Evolutionary conservation across 2,888 invertebrate species (phyloP), one percentile per base, ranked within the genome.

Genomic region (Nematopogon swammerdamellus): DNA sequence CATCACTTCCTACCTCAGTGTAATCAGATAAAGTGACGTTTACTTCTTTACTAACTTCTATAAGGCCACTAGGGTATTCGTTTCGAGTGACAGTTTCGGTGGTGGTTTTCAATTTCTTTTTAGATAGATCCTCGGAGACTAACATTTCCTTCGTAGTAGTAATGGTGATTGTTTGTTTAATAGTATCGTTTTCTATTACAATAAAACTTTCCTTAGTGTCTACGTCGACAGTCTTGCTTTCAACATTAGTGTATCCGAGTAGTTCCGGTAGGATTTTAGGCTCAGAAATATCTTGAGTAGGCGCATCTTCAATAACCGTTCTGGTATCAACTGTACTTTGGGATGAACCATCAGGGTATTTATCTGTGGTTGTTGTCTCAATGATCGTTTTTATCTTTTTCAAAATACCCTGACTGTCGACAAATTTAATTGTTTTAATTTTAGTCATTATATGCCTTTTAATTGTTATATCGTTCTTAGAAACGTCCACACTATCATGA

Each of bases 311-410:
- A 42, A 80, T 56, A 20, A 68, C 63, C 10, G 72, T 72, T 53
- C 65, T 75, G 25, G 64, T 70, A 47, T 79, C 77, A 19, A 73
- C 63, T 57, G 72, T 73, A 1, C 71, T 70, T 29, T 63, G 65
- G 8, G 72, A 69, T 6, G 77, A 77, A 42, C 79, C 75, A 54
- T 80, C 80, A 17, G 80, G 79, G 54, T 72, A 79, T 48, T 66
- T 63, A 54, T 81, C 79, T 20, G 70, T 74, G 10, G 73, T 77
- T 10, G 70, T 73, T 0, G 70, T 57, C 18, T 63, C 65, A 14
- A 68, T 71, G 1, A 66, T 63, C 8, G 65, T 76, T 54, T 80
- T 80, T 18, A 77, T 51, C 60, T 79, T 80, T 51, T 58, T 65
- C 14, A 67, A 62, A 46, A 60, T 57, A 2, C 64, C 67, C 43